Base-by-base conservation (phyloP, 2,888 invertebrate species). In the Campoplex nolae region DNA sequence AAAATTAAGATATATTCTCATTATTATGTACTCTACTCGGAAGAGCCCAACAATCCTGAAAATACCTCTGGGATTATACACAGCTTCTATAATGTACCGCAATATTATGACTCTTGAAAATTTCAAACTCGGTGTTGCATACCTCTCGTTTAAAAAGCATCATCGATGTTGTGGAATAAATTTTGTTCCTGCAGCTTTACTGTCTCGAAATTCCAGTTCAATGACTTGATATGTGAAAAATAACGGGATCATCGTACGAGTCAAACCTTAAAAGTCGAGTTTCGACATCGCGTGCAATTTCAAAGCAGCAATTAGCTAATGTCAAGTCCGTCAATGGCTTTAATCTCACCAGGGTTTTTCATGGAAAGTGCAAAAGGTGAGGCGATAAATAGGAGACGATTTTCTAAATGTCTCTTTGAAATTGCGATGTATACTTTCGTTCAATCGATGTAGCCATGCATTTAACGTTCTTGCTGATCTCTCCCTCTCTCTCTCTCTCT, bases 1-100 rank as follows among this genome's bases (percentile, higher is more conserved):
- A 71, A 54, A 86, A 86, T 86, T 83, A 86, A 86, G 83, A 86
- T 86, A 71, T 75, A 86, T 70, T 68, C 83, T 86, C 75, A 86
- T 86, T 83, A 86, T 86, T 83, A 82, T 85, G 85, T 78, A 78
- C 83, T 83, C 35, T 74, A 75, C 23, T 83, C 70, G 58, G 82
- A 56, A 74, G 68, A 51, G 42, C 62, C n/a, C 45, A 67, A 35
- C 32, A 73, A 73, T 77, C 35, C 71, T 54, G 35, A 56, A 73
- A 80, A 77, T 71, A 75, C 74, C 32, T 78, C 71, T 42, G 62
- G 62, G 70, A 58, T 71, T 71, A 73, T 80, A 67, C 18, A 23
- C 54, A 28, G 11, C 45, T 70, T 70, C 38, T n/a, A 73, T 16
- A 13, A 38, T 54, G 45, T 16, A 70, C 23, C 70, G 32, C 62